Evolutionary conservation across 2,113 vertebrate genomes (phyloP).

Genomic region (Pseudorasbora parva): DNA sequence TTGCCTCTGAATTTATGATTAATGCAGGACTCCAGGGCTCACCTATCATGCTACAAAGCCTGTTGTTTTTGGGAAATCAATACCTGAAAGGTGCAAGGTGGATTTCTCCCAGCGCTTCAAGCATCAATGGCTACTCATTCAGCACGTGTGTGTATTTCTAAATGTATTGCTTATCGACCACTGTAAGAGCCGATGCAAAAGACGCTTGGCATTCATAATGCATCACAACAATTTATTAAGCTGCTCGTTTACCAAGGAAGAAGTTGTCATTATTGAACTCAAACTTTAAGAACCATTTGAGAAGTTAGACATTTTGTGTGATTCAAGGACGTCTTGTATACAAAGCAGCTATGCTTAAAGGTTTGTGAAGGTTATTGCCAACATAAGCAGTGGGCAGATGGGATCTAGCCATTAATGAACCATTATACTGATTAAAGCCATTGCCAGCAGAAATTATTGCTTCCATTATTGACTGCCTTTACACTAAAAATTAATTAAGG

Average conservation of each 20-base stretch:
- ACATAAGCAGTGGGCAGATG: constrained; percentile 43
- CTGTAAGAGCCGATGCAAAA: background rate
- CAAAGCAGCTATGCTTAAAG: constrained; percentile 23
- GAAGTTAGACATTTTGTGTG: background rate
- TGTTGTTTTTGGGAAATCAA: constrained; percentile 34
- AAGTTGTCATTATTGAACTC: background rate
- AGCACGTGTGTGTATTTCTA: constrained; percentile 9
- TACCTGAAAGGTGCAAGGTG: constrained; percentile 43
- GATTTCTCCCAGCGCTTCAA: constrained; percentile 17
- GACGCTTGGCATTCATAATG: background rate
- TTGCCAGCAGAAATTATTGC: constrained; percentile 46
- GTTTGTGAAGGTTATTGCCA: constrained; percentile 10
- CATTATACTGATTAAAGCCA: constrained; percentile 51
- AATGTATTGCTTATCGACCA: constrained; percentile 35
- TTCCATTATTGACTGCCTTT: constrained; percentile 49
- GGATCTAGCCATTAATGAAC: constrained; percentile 45
- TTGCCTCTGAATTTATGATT: constrained; percentile 36
- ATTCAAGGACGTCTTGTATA: background rate
- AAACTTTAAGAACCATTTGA: background rate
- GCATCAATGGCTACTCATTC: background rate
- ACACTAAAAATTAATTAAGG: constrained; percentile 41
- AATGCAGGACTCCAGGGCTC: constrained; percentile 34
- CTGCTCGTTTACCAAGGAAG: background rate
- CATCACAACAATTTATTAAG: background rate
- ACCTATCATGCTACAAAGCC: constrained; percentile 32